Percentiles rank a stretch among this genome's conserved stretches.
phyloP scores from a whole-genome alignment of 2,888 invertebrate species.

The Pogonocherus hispidulus region DNA sequence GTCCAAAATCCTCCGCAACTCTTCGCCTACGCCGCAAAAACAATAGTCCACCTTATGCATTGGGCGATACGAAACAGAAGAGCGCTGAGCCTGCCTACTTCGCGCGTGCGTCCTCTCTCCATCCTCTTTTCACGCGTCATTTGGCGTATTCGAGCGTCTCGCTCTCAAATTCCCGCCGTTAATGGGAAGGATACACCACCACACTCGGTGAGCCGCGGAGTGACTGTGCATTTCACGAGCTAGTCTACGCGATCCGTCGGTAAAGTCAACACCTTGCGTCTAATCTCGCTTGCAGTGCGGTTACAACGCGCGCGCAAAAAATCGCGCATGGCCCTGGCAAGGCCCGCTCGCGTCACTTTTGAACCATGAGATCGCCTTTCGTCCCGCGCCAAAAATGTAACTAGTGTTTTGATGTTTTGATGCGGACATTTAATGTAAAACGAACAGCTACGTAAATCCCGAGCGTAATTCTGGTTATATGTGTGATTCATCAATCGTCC shows the following conservation, averaged over 20 bases:
- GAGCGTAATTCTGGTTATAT: conserved; percentile 46
- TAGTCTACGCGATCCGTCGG: conserved; percentile 53
- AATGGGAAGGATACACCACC: conserved; percentile 62
- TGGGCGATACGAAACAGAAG: conserved; percentile 60
- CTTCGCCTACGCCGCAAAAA: conserved; percentile 49
- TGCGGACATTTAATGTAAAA: no score
- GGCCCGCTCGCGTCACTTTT: conserved; percentile 29
- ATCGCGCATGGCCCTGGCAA: conserved; percentile 33
- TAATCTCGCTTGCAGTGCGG: conserved; percentile 5
- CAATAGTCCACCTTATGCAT: conserved; percentile 63
- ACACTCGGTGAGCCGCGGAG: conserved; percentile 31
- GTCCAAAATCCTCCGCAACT: conserved; percentile 42
- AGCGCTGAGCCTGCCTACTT: conserved; percentile 58
- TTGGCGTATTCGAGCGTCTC: conserved; percentile 24
- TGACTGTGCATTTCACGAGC: conserved; percentile 31
- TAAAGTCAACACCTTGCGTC: conserved; percentile 40
- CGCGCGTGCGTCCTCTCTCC: conserved; percentile 57
- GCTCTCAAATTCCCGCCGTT: conserved; percentile 40
- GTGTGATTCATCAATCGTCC: conserved; percentile 57
- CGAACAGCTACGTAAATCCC: conserved; percentile 44
- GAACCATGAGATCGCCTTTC: conserved; percentile 5
- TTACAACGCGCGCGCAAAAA: conserved; percentile 36
- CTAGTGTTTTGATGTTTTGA: no score
- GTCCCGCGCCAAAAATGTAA: neutral
- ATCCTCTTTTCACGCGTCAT: conserved; percentile 28